Evolutionary conservation across 1,140 invertebrate species (phyloP), one percentile per base, ranked within the genome.

Genomic region (Thaumatotibia leucotreta): DNA sequence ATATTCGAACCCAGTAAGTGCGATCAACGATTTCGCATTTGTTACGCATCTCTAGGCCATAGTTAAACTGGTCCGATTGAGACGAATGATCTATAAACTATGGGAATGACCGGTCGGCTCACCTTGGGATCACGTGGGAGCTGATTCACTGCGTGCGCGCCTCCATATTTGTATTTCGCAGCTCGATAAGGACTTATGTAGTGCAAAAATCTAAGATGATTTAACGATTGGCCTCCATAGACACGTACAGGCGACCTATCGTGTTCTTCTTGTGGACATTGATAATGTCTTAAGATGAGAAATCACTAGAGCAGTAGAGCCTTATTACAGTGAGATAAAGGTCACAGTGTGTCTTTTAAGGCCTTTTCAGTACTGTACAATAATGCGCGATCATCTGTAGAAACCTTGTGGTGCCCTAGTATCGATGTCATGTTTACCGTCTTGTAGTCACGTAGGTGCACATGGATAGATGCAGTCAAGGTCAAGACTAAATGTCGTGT

Each of bases 111-210:
- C 20, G 50, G 50, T 14, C 52, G 52, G 27, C 70, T 83, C 73
- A 80, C 79, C 77, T 83, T 77, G 77, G 73, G 73, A 76, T 80
- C 81, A 81, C 79, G 79, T 81, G 81, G 71, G 20, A 35, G 50
- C 62, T 83, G 81, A 83, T 64, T 83, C 81, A 83, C 70, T 20
- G 52, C 17, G 9, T 33, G 68, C 24, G n/a, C 33, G 32, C 52
- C 52, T 31, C 52, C 52, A 27, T 58, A 58, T 58, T 58, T n/a
- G 52, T 58, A 58, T 27, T 17, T 8, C 1, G 11, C 17, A 17
- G 39, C 17, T 20, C 5, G 39, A 45, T 45, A 45, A 45, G 8
- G 39, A 20, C 39, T 4, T 45, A 45, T 45, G 39, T 45, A 14
- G 39, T 8, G 39, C 17, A 20, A 45, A 45, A 45, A 20, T 45